Evolutionary conservation across 1,140 invertebrate genomes (phyloP).

Genomic region (Atta cephalotes): DNA sequence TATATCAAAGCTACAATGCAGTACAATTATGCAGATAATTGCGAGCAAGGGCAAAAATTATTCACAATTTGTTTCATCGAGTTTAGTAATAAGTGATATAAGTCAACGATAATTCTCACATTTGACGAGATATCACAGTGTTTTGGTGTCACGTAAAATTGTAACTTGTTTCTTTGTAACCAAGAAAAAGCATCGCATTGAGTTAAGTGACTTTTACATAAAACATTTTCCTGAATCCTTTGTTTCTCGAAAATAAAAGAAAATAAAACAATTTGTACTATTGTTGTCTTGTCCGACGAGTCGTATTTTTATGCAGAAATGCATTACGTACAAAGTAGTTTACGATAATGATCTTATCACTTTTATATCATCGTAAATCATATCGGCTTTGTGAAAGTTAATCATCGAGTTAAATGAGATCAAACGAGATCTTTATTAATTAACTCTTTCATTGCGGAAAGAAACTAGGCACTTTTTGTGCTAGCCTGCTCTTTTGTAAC

Average conservation of each 20-base stretch:
- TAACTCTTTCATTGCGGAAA: background rate
- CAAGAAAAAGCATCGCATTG: slow-evolving; percentile 8
- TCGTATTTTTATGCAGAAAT: background rate
- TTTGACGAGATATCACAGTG: background rate
- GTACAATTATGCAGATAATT: background rate
- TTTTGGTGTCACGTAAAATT: background rate
- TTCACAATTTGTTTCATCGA: background rate
- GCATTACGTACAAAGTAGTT: background rate
- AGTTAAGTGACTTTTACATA: slow-evolving; percentile 30
- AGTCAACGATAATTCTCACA: slow-evolving; percentile 14
- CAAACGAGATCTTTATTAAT: slow-evolving; percentile 16
- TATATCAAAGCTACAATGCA: background rate
- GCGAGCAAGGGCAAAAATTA: background rate
- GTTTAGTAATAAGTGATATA: background rate
- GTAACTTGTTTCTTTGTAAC: background rate
- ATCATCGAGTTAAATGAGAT: background rate
- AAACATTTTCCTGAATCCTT: slow-evolving; percentile 14
- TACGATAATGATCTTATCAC: slow-evolving; percentile 10
- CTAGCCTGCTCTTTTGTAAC: background rate
- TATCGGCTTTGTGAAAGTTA: background rate
- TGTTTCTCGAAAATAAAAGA: slow-evolving; percentile 20
- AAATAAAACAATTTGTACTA: background rate
- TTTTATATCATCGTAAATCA: background rate
- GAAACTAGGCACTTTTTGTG: background rate
- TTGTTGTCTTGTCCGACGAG: background rate